Conservation (phyloP, 2,797 vertebrate species). For the Emys orbicularis region DNA sequence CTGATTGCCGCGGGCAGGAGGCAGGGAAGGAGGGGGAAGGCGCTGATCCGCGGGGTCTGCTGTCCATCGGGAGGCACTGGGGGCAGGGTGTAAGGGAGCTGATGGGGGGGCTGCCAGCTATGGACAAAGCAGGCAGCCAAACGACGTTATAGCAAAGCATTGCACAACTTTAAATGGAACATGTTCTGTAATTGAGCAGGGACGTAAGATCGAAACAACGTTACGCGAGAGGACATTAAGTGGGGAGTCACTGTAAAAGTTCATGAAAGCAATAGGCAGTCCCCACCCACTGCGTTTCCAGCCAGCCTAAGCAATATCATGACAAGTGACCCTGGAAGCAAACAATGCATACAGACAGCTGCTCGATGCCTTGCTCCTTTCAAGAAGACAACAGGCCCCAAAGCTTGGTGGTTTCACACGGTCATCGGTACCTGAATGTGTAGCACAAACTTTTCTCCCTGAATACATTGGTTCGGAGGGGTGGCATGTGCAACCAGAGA, state of each 20-base stretch:
- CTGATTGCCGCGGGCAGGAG: too few relatives aligned
- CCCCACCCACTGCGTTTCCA: conserved; percentile 64
- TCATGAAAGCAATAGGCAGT: conserved; percentile 49
- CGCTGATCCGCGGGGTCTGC: too few relatives aligned
- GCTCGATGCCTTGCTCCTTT: conserved; percentile 32
- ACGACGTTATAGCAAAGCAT: too few relatives aligned
- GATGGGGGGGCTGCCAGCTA: too few relatives aligned
- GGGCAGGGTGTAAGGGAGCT: too few relatives aligned
- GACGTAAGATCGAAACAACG: too few relatives aligned
- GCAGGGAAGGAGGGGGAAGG: too few relatives aligned
- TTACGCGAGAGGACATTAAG: too few relatives aligned
- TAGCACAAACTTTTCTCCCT: neutral
- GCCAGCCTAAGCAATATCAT: conserved; percentile 34
- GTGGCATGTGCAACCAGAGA: neutral
- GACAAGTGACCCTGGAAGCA: conserved; percentile 55
- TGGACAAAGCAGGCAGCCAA: too few relatives aligned
- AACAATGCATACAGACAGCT: conserved; percentile 32
- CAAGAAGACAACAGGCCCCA: neutral
- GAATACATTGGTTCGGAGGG: neutral
- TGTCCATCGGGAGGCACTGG: too few relatives aligned
- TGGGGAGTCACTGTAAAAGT: conserved; percentile 17
- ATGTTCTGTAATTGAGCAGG: too few relatives aligned
- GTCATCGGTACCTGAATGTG: neutral
- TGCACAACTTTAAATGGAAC: too few relatives aligned
- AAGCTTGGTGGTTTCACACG: conserved; percentile 15